Conservation (phyloP, 2,888 invertebrate species). For the Tanypteryx hageni region DNA sequence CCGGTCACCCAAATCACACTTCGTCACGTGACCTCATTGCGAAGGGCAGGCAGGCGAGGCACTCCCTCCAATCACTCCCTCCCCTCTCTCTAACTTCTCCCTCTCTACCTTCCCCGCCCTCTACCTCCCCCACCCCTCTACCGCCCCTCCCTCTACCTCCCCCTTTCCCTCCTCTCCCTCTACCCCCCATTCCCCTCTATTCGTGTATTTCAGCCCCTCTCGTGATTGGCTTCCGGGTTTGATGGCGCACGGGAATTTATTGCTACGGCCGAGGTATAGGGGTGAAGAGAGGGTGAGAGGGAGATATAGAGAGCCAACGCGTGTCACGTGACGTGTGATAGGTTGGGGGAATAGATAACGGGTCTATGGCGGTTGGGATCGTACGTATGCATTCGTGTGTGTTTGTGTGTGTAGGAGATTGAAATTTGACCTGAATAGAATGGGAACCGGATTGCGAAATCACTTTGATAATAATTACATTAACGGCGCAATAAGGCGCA, state of each 20-base stretch:
- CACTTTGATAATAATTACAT: slow-evolving; percentile 7
- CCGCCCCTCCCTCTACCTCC: neutral
- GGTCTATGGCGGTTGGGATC: slow-evolving; percentile 31
- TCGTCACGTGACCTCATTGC: slow-evolving; percentile 61
- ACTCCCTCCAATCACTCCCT: neutral
- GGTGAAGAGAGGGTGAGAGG: neutral
- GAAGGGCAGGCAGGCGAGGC: slow-evolving; percentile 12
- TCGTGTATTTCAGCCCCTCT: slow-evolving; percentile 12
- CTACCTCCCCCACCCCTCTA: neutral
- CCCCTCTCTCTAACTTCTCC: neutral
- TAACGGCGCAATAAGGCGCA: slow-evolving; percentile 5
- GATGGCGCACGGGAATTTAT: slow-evolving; percentile 56
- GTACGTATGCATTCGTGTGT: neutral
- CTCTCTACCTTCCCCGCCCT: neutral
- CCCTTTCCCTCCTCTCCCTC: neutral
- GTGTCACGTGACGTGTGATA: slow-evolving; percentile 49
- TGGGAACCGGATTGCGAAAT: slow-evolving; percentile 20
- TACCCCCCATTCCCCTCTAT: neutral
- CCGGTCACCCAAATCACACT: slow-evolving; percentile 60
- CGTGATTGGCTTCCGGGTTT: slow-evolving; percentile 49
- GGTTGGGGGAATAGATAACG: slow-evolving; percentile 57
- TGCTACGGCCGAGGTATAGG: neutral
- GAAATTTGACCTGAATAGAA: slow-evolving; percentile 60
- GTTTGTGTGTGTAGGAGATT: slow-evolving; percentile 55
- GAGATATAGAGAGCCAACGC: neutral